Conservation (phyloP, 2,888 invertebrate genomes). For the Coelopa pilipes region DNA sequence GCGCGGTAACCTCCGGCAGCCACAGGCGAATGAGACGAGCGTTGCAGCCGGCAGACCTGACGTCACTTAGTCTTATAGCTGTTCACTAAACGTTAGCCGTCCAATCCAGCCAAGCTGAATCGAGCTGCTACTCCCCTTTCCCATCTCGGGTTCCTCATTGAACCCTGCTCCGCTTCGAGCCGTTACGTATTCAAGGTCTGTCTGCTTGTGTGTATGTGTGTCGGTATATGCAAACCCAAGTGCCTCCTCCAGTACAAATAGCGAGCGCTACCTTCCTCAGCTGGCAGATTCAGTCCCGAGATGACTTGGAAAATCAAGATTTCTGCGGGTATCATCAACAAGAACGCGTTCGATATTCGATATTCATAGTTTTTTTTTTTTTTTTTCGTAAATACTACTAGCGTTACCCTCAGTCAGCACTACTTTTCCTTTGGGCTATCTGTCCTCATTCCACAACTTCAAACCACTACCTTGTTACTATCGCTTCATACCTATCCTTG, state of each 20-base stretch:
- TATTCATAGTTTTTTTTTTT: too few species aligned
- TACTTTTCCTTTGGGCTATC: too few species aligned
- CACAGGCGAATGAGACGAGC: neutral
- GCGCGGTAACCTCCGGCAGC: too few species aligned
- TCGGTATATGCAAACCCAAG: conserved; percentile 9
- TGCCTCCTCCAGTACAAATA: conserved; percentile 21
- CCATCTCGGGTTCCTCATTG: too few species aligned
- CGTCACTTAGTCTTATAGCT: conserved; percentile 40
- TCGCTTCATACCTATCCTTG: neutral
- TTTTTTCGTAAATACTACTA: too few species aligned
- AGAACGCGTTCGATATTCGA: too few species aligned
- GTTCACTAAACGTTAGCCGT: conserved; percentile 41
- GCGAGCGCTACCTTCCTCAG: neutral
- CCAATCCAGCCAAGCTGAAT: neutral
- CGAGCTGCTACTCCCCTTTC: too few species aligned
- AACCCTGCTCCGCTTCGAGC: conserved; percentile 34
- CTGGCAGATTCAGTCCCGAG: neutral
- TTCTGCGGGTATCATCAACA: too few species aligned
- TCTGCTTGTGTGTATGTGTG: conserved; percentile 20
- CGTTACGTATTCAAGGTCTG: conserved; percentile 52
- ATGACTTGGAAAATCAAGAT: too few species aligned
- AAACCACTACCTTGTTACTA: neutral
- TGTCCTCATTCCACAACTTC: too few species aligned
- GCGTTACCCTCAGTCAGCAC: too few species aligned
- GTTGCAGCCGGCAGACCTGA: conserved; percentile 31